Evolutionary conservation across 2,113 vertebrate genomes (phyloP).

Genomic region (Crotalus horridus): DNA sequence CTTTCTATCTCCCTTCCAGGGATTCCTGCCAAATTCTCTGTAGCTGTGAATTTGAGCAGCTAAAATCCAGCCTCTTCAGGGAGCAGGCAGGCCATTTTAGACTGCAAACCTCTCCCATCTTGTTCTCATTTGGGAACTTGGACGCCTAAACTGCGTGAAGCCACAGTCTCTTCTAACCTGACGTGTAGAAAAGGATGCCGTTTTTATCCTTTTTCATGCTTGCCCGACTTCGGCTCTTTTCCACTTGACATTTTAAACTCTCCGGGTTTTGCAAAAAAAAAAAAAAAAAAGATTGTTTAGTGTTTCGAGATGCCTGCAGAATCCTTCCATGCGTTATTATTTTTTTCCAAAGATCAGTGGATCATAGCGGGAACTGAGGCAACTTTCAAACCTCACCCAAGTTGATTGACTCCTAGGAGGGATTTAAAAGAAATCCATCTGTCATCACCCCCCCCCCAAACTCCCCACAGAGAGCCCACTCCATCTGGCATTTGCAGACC

Average conservation of each 20-base stretch:
- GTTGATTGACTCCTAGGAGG: neutral
- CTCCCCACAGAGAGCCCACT: neutral
- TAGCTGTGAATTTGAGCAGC: neutral
- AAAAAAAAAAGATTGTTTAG: neutral
- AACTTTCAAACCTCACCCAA: neutral
- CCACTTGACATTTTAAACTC: neutral
- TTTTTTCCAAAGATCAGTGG: neutral
- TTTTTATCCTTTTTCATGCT: too few relatives aligned
- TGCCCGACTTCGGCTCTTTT: rapidly evolving
- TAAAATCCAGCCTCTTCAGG: neutral
- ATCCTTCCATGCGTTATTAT: neutral
- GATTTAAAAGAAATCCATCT: neutral
- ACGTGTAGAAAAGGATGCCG: neutral
- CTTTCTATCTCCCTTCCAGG: neutral
- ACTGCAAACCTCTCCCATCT: neutral
- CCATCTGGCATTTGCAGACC: neutral
- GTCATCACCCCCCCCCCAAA: neutral
- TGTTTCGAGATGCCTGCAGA: neutral
- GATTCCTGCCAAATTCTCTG: neutral
- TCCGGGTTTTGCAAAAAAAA: neutral
- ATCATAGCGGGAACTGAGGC: neutral
- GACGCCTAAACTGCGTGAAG: neutral
- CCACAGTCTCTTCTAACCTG: neutral
- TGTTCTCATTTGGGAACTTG: neutral
- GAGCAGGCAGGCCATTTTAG: neutral